Percentiles rank a stretch among this genome's conserved stretches.
phyloP scores from a whole-genome alignment of 2,797 vertebrate genomes.

The Rhinatrema bivittatum region DNA sequence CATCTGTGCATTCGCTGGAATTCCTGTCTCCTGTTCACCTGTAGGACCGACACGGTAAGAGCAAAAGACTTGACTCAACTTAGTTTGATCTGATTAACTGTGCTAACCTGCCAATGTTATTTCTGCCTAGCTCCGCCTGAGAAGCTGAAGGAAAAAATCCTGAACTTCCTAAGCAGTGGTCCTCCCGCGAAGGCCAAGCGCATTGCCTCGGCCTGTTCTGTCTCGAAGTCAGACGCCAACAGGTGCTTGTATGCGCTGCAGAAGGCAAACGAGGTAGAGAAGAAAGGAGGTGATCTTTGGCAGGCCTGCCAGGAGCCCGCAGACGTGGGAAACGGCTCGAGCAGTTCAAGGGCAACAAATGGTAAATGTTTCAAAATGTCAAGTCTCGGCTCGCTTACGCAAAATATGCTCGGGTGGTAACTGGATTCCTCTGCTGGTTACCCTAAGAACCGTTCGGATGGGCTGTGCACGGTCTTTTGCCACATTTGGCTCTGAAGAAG shows the following conservation, averaged over 20 bases:
- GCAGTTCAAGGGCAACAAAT: background rate
- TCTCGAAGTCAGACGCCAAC: background rate
- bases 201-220: background rate
- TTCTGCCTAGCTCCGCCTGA: background rate
- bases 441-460: too few relatives aligned
- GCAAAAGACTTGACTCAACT: background rate
- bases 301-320: background rate
- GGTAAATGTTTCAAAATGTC: background rate
- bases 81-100: constrained; percentile 24
- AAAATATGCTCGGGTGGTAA: too few relatives aligned
- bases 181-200: background rate
- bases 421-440: too few relatives aligned
- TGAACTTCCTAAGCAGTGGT: background rate
- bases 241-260: rapidly evolving
- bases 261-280: background rate
- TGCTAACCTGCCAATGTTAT: constrained; percentile 3
- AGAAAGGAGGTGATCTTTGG: rapidly evolving
- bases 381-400: too few relatives aligned
- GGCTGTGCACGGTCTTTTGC: too few relatives aligned
- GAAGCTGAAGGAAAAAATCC: background rate
- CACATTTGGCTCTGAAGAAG: too few relatives aligned
- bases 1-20: too few relatives aligned
- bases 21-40: too few relatives aligned
- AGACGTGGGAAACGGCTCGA: background rate
- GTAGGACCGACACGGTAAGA: too few relatives aligned